phyloP scores from a whole-genome alignment of 2,888 invertebrate species.

The Drosophila anceps region DNA sequence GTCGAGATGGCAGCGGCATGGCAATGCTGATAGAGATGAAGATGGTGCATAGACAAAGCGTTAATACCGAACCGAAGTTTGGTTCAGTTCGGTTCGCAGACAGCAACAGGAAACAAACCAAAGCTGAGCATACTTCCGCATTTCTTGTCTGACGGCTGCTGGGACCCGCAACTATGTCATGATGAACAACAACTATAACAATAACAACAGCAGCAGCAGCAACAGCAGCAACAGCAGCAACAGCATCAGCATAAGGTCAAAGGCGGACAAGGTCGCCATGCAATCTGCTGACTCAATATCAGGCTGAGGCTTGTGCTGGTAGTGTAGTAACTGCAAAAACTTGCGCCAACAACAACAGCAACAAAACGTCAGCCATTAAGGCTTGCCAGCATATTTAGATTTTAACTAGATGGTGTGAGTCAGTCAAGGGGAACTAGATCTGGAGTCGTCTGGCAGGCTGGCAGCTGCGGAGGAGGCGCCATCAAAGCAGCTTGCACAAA shows the following conservation, averaged over 20 bases:
- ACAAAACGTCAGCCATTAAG: conserved; percentile 37
- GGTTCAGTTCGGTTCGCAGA: conserved; percentile 8
- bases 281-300: conserved; percentile 67
- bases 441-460: conserved; percentile 11
- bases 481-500: conserved; percentile 26
- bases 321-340: conserved; percentile 40
- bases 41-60: conserved; percentile 24
- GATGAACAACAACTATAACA: conserved; percentile 48
- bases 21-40: conserved; percentile 2
- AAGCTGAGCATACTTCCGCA: conserved; percentile 66
- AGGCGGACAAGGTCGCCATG: conserved; percentile 17
- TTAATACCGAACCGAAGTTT: conserved; percentile 21
- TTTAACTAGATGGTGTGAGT: conserved; percentile 41
- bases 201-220: conserved; percentile 13
- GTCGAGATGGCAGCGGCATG: conserved; percentile 14
- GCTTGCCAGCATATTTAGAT: conserved; percentile 61
- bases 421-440: conserved; percentile 15
- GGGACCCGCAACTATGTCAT: conserved; percentile 65
- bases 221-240: neutral
- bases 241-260: conserved; percentile 26
- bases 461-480: too few relatives aligned
- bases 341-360: conserved; percentile 26
- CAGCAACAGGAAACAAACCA: conserved; percentile 65
- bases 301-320: conserved; percentile 40
- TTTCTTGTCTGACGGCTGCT: conserved; percentile 26